Conservation (phyloP, 2,113 vertebrate species). For the Eulemur macaco region DNA sequence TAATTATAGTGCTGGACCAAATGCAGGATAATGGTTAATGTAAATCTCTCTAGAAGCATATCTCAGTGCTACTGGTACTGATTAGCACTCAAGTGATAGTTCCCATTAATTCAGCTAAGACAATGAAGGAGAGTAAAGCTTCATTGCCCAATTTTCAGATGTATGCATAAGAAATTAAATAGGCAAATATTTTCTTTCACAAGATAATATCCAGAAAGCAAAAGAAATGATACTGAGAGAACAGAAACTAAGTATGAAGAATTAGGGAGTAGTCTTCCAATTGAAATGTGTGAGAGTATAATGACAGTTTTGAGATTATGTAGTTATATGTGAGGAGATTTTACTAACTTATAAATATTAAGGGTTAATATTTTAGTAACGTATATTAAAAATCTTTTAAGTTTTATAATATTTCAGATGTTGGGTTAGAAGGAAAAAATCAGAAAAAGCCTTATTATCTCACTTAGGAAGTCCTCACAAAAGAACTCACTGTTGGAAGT, state of each 20-base stretch:
- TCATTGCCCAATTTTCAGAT: background rate
- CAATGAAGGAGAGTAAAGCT: background rate
- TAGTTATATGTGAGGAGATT: background rate
- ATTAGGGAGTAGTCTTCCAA: background rate
- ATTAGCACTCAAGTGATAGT: background rate
- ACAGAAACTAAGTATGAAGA: background rate
- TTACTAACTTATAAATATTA: background rate
- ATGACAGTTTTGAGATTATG: background rate
- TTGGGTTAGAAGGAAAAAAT: background rate
- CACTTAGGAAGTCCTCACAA: background rate
- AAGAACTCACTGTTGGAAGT: background rate
- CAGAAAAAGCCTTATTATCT: background rate
- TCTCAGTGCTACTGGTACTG: background rate
- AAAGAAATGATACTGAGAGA: background rate
- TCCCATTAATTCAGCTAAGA: background rate
- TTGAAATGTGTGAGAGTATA: background rate
- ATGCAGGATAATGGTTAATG: background rate
- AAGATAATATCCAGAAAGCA: background rate
- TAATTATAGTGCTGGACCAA: background rate
- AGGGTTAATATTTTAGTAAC: background rate
- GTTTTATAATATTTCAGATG: background rate
- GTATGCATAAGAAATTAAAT: background rate
- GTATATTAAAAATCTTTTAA: background rate
- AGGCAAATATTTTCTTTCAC: background rate
- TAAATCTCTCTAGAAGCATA: background rate